Percentiles rank a stretch among this genome's conserved stretches.
Conservation (phyloP, 1,140 invertebrate species). For the Drosophila triauraria region DNA sequence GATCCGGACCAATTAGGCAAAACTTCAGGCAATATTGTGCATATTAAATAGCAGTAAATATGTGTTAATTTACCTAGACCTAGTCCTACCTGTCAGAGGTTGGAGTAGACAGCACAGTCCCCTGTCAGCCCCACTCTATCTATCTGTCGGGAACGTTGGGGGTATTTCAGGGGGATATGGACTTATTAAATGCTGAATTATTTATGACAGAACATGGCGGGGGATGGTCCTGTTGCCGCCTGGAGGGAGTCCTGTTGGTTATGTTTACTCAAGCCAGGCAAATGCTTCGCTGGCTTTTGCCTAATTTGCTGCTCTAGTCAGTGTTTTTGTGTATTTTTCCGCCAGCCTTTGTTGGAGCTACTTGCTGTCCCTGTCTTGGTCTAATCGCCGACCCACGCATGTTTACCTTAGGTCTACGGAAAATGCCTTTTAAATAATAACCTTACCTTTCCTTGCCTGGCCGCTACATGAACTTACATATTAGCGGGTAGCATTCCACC, state of each 20-base stretch:
- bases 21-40: slow-evolving; percentile 10
- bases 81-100: neutral
- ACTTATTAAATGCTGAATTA: slow-evolving; percentile 57
- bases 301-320: slow-evolving; percentile 44
- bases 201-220: slow-evolving; percentile 16
- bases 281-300: slow-evolving; percentile 46
- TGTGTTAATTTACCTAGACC: slow-evolving; percentile 43
- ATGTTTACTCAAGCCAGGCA: slow-evolving; percentile 53
- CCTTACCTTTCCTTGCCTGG: slow-evolving; percentile 54
- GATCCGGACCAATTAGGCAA: slow-evolving; percentile 40
- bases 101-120: slow-evolving; percentile 6
- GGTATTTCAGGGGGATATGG: slow-evolving; percentile 1
- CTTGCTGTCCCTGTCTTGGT: slow-evolving; percentile 14
- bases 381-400: slow-evolving; percentile 40
- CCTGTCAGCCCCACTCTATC: slow-evolving; percentile 24
- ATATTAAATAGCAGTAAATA: slow-evolving; percentile 31
- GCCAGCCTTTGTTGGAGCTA: neutral
- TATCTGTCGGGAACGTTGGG: slow-evolving; percentile 14
- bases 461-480: slow-evolving; percentile 36
- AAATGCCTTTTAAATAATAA: slow-evolving; percentile 59
- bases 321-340: slow-evolving; percentile 20
- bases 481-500: slow-evolving; percentile 13
- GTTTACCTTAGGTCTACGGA: slow-evolving; percentile 36
- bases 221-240: neutral
- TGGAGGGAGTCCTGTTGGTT: slow-evolving; percentile 7